phyloP scores from a whole-genome alignment of 2,797 vertebrate species.

The Sebastes cheni region DNA sequence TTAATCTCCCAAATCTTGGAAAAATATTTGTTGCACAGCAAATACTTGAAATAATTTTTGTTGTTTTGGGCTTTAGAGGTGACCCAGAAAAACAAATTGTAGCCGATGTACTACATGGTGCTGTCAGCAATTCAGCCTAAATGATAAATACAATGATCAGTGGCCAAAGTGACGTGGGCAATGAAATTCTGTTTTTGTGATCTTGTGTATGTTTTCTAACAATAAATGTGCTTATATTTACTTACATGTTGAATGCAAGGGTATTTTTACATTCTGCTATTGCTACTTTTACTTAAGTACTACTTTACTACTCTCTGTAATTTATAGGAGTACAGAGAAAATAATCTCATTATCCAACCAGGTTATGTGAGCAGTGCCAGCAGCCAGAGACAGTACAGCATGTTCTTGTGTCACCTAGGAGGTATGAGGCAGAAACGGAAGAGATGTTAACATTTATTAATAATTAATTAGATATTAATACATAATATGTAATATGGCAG shows the following conservation, averaged over 20 bases:
- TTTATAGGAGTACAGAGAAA: too few species aligned
- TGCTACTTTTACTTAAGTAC: too few species aligned
- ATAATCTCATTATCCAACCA: too few species aligned
- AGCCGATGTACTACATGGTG: neutral
- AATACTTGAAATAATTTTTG: neutral
- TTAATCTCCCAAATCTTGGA: too few species aligned
- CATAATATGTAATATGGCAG: neutral
- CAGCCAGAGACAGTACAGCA: too few species aligned
- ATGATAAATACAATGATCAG: neutral
- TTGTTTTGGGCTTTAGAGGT: neutral
- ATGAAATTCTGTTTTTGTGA: neutral
- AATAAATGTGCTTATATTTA: neutral
- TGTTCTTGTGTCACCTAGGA: neutral
- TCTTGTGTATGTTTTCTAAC: neutral
- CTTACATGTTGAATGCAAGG: accelerated
- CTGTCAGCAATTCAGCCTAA: neutral
- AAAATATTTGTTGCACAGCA: too few species aligned
- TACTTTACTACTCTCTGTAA: too few species aligned
- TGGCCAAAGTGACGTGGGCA: neutral
- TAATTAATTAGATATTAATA: too few species aligned
- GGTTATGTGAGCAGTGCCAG: too few species aligned
- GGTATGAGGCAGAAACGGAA: neutral
- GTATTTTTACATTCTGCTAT: neutral
- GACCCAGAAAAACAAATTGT: neutral
- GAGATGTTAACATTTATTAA: neutral